Percentiles rank a stretch among this genome's conserved stretches.
These are phyloP conservation scores for Amazona vittata DNA, from an alignment of 2,113 vertebrate species.

Conservation along the genomic window DNA sequence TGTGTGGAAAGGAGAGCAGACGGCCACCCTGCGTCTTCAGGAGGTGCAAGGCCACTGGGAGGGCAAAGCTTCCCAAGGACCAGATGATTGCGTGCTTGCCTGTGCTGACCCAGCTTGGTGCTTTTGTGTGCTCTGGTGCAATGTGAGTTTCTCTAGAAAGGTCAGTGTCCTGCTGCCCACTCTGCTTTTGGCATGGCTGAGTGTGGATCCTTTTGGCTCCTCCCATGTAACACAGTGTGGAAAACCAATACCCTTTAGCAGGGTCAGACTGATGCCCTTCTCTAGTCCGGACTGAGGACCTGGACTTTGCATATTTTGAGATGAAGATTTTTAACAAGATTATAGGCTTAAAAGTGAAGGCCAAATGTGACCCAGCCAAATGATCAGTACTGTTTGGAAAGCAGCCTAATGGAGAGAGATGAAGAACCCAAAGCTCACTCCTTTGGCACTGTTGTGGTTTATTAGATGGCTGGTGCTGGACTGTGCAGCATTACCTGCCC, in stretches of 20 bases:
- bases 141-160: background rate
- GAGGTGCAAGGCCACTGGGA: background rate
- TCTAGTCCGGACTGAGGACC: background rate
- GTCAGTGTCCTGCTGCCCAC: background rate
- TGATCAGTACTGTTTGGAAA: background rate
- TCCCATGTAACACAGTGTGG: background rate
- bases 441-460: background rate
- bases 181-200: background rate
- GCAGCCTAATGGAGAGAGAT: background rate
- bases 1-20: background rate
- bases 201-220: background rate
- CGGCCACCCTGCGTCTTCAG: background rate
- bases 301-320: background rate
- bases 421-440: background rate
- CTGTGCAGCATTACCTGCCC: background rate
- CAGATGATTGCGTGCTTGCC: background rate
- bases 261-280: background rate
- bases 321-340: background rate
- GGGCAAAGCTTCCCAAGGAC: background rate
- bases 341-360: background rate
- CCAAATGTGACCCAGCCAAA: background rate
- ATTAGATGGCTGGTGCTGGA: background rate
- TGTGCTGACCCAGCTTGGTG: background rate
- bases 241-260: background rate
- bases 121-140: background rate